These are phyloP conservation scores for Physocephala rufipes DNA, from an alignment of 2,888 invertebrate genomes.

Conservation along the genomic window DNA sequence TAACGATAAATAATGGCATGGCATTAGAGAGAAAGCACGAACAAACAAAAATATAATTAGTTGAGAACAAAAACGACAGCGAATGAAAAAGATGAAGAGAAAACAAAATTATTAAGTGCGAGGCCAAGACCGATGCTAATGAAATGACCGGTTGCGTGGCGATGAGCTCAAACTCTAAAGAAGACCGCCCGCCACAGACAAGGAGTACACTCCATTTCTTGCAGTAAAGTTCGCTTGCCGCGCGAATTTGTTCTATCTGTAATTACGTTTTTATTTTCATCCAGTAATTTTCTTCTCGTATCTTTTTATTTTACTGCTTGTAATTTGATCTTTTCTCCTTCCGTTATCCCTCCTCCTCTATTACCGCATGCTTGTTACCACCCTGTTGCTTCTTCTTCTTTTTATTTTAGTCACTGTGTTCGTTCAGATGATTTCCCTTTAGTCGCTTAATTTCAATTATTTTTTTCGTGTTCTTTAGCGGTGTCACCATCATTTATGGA, in stretches of 20 bases:
- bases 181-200: no score
- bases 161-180: no score
- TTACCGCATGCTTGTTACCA: neutral
- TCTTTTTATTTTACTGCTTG: no score
- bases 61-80: slow-evolving; percentile 2
- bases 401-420: neutral
- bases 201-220: no score
- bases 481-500: slow-evolving; percentile 7
- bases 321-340: no score
- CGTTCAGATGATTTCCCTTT: neutral
- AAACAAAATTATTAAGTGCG: slow-evolving; percentile 17
- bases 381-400: neutral
- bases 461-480: slow-evolving; percentile 5
- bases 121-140: slow-evolving; percentile 40
- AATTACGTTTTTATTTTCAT: no score
- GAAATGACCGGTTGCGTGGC: neutral
- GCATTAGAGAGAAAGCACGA: slow-evolving; percentile 13
- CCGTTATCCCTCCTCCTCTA: no score
- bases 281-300: no score
- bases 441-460: slow-evolving; percentile 4
- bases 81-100: neutral
- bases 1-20: neutral
- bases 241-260: no score
- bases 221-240: no score
- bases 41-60: slow-evolving; percentile 20